Base-by-base conservation (phyloP, 2,797 vertebrate genomes). In the Megaceryle alcyon region DNA sequence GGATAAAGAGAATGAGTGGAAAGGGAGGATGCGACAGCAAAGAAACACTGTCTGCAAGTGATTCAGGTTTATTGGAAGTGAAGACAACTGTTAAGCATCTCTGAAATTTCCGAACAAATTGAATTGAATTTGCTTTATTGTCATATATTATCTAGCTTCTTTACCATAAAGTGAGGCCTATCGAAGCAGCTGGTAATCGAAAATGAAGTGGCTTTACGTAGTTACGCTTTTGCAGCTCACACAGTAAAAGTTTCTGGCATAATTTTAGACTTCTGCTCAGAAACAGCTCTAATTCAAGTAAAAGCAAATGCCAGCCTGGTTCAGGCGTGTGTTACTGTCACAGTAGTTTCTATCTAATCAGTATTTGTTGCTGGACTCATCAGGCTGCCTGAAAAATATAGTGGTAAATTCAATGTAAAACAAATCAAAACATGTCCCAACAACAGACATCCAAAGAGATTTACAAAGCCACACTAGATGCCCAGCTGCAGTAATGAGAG, bases 161-260 rank as follows among this genome's bases (percentile, higher is more conserved):
- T 57, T 46, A 12, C 17, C 49, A 6, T 19, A 4, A 29, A 64
- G 41, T 3, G 10, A 8, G 31, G 5, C 2, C 0, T 9, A 3
- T 25, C 22, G 53, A 39, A 43, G 5, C 3, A 0, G 4, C 57
- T 81, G 28, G 9, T 51, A 43, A 29, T 49, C 17, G 29, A 37
- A 79, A 65, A 41, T 2, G 44, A 1, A 48, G 11, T 6, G 20
- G 6, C 7, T 94, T 65, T 18, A 3, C 2, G 1, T 23, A 37
- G 29, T 31, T 82, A 11, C 0, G 1, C 0, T 3, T 31, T 85
- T 0, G 0, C 35, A 19, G 28, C 35, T 75, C 49, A 14, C 18
- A 2, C 26, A 28, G n/a, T 13, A 7, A 44, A 44, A 7, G 10
- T 29, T 82, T 86, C 26, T 72, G 44, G 29, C 6, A 0, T 37